Evolutionary conservation across 2,113 vertebrate genomes (phyloP), one percentile per base, ranked within the genome.

Genomic region (Leptosomus discolor): DNA sequence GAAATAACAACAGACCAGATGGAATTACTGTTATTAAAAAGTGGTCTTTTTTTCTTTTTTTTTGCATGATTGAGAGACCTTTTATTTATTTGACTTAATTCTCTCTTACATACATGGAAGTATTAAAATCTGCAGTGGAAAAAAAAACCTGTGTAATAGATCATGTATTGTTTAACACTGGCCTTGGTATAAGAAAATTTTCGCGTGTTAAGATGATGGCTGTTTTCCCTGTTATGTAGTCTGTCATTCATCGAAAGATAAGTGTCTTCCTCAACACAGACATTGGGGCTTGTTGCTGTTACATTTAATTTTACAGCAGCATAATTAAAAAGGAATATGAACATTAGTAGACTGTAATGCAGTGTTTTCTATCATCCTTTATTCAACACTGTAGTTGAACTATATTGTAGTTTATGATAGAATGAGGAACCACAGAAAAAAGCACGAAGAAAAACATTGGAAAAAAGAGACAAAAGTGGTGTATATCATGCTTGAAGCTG

Each of bases 21-120:
- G 37, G 69, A 70, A 83, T 93, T 53, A 19, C 36, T 26, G 22
- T 83, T 95, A 95, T 89, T 86, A 84, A 97, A 90, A 78, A 24
- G 20, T 46, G 82, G 12, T 30, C 34, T 69, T 87, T 85, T 4
- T 18, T 93, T 85, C 73, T 84, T 5, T 88, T 70, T 84, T 5
- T 88, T 70, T 92, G n/a, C 1, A 1, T 60, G 81, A 88, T n/a
- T 81, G 36, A 54, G 48, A 71, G 58, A 20, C 3, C 1, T 86
- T 91, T 70, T 60, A 54, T 60, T 60, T 76, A 17, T 79, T 85
- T 90, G 3, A 58, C 37, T 81, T 90, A 1, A 26, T 78, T 89
- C 19, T 81, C 11, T 74, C 15, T 74, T 82, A 69, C 15, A 67
- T 39, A 90, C 86, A 53, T 48, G 8, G 17, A 89, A 88, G 5